Percentiles rank a stretch among this genome's conserved stretches.
Conservation (phyloP, 1,140 invertebrate genomes). For the Paraescarpia echinospica region DNA sequence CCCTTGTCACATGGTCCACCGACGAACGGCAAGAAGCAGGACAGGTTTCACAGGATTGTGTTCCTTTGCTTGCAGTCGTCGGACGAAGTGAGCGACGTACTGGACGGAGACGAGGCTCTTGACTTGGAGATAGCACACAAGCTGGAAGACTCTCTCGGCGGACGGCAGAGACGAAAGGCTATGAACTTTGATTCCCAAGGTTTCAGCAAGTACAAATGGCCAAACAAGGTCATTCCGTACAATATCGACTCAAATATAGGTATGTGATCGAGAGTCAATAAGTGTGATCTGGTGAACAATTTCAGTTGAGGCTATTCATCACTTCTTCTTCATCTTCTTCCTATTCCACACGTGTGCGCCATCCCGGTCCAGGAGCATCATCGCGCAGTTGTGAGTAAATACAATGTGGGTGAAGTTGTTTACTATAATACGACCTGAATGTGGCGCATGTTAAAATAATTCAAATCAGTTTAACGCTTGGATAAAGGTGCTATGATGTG, state of each 20-base stretch:
- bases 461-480: too few relatives aligned
- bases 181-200: neutral
- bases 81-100: neutral
- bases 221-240: neutral
- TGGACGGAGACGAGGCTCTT: neutral
- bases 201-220: neutral
- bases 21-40: neutral
- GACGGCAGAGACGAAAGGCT: neutral
- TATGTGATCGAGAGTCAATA: neutral
- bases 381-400: too few relatives aligned
- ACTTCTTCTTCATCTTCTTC: too few relatives aligned
- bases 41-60: slow-evolving; percentile 30
- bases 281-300: too few relatives aligned
- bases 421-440: too few relatives aligned
- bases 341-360: too few relatives aligned
- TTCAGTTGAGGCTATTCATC: too few relatives aligned
- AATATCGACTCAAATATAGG: neutral
- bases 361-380: too few relatives aligned
- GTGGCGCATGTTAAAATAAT: too few relatives aligned
- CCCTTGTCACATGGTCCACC: neutral
- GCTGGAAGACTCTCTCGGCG: neutral
- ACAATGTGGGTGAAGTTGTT: too few relatives aligned
- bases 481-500: too few relatives aligned
- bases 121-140: neutral
- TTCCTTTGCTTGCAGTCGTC: neutral